Conservation (phyloP, 2,888 invertebrate species). For the Cephus nigrinus region DNA sequence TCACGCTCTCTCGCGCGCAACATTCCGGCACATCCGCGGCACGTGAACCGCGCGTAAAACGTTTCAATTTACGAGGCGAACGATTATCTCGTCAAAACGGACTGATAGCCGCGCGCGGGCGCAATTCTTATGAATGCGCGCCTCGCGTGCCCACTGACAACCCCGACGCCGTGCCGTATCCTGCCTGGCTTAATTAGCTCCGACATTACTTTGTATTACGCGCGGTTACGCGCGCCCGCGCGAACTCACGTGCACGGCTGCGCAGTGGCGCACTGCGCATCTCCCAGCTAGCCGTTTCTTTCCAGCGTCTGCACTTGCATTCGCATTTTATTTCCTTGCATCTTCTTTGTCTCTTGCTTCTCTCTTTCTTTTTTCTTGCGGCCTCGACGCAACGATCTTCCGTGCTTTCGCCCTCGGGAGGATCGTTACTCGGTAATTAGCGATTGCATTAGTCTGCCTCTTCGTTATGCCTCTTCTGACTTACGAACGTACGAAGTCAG, state of each 20-base stretch:
- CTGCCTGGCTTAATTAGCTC: constrained; percentile 38
- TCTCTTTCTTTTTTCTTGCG: not conserved
- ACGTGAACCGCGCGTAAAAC: constrained; percentile 29
- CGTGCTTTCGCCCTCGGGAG: constrained; percentile 25
- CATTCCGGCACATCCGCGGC: constrained; percentile 23
- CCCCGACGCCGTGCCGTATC: not conserved
- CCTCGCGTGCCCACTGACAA: constrained; percentile 5
- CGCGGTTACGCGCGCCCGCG: constrained; percentile 31
- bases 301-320: not conserved
- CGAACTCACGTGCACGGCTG: constrained; percentile 25
- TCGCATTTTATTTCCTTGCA: not conserved
- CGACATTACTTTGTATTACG: constrained; percentile 37
- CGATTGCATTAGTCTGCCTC: constrained; percentile 32
- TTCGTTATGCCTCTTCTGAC: not conserved
- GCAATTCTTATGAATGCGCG: constrained; percentile 15
- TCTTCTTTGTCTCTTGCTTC: not conserved
- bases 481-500: not conserved
- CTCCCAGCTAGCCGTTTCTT: not conserved
- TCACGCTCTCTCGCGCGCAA: constrained; percentile 29
- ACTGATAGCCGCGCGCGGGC: constrained; percentile 30
- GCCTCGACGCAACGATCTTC: constrained; percentile 17
- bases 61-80: constrained; percentile 38
- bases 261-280: constrained; percentile 1
- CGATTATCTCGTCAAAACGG: constrained; percentile 39
- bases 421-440: constrained; percentile 45